Base-by-base conservation (phyloP, 2,113 vertebrate genomes). In the Toxostoma redivivum region DNA sequence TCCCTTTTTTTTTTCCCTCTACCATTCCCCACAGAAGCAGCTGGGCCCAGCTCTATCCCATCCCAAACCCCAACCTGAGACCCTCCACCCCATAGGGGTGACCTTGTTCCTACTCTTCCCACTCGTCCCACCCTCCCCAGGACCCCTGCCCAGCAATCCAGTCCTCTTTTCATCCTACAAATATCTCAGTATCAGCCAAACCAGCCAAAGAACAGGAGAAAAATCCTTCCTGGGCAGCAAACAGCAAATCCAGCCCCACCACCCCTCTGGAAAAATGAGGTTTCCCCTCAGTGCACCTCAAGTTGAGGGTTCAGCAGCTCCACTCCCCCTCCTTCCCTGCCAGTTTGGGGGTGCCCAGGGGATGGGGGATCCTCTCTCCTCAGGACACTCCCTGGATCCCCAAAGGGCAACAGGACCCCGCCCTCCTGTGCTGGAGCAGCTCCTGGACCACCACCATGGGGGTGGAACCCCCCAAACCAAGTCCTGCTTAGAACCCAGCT, bases 101-200 rank as follows among this genome's bases (percentile, higher is more conserved):
- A 7, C 16, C n/a, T 37, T 5, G 7, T 11, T 48, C 38, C 0
- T 3, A 4, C 12, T 1, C 22, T 2, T 21, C 18, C 37, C 67
- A 71, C 8, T 23, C 65, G 11, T 16, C 31, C 24, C 64, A 42
- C 11, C 37, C 51, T 48, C 35, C 10, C 33, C 9, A 3, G 51
- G 12, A 66, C 18, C 31, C 2, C 56, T 30, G 14, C 47, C 37
- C 81, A 11, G 16, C 23, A 25, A 50, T 1, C 27, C 90, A 66
- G 7, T 22, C 27, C 40, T 25, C 18, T 12, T 8, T 10, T 6
- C 48, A 27, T 24, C 66, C 50, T 33, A 20, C 8, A 47, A 70
- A 65, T 1, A 7, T 2, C 45, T 54, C 77, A 12, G 11, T 1
- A 33, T 8, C 62, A 47, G 7, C 47, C 82, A 62, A 72, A 37